These are phyloP conservation scores for Lepidocyrtinus sp. DNA, from an alignment of 2,888 invertebrate species.

Conservation along the genomic window DNA sequence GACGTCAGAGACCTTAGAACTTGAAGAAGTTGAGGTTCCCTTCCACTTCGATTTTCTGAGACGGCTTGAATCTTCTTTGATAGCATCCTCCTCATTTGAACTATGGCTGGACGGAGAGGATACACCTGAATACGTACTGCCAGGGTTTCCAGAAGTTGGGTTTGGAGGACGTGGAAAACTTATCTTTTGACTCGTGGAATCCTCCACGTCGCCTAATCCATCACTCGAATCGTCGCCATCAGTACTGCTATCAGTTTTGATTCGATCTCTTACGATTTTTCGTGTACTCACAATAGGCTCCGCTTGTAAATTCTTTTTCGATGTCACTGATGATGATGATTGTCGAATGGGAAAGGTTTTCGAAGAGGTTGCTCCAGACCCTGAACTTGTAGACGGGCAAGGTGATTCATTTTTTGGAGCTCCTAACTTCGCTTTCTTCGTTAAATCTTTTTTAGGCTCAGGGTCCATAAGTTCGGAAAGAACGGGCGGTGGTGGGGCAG, in stretches of 20 bases:
- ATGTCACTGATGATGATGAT: no score
- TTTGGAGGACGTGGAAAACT: not conserved
- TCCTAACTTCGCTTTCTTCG: no score
- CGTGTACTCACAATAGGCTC: no score
- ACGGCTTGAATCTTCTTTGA: no score
- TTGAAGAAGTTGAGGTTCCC: not conserved
- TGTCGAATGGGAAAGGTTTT: no score
- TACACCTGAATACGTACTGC: not conserved
- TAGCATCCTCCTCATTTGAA: not conserved
- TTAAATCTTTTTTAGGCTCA: no score
- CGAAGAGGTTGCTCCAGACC: not conserved
- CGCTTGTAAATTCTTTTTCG: no score
- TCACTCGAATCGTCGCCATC: slow-evolving; percentile 46
- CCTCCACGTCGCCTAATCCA: slow-evolving; percentile 20
- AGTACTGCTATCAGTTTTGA: not conserved
- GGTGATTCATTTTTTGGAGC: not conserved
- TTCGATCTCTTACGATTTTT: no score
- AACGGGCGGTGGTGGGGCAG: no score
- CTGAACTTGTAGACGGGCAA: not conserved
- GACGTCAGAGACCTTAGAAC: no score
- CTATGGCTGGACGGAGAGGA: not conserved
- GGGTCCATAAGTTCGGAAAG: no score
- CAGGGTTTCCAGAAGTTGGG: not conserved
- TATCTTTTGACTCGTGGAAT: not conserved
- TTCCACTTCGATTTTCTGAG: not conserved